Conservation (phyloP, 2,888 invertebrate genomes). For the Thereva unica region DNA sequence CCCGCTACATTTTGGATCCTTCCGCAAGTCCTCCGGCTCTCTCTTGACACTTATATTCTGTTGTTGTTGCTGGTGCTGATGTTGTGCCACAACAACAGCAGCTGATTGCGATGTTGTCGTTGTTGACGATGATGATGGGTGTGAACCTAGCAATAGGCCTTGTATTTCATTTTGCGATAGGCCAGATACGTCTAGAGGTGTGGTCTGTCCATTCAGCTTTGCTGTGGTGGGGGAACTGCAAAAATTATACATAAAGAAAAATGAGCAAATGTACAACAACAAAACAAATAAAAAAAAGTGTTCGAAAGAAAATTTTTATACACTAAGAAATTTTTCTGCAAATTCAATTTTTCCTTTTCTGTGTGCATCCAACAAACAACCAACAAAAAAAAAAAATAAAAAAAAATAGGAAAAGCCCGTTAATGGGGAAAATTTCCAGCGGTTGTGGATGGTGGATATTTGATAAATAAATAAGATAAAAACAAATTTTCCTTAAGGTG, state of each 20-base stretch:
- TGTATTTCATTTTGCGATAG: slow-evolving; percentile 61
- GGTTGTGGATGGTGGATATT: slow-evolving; percentile 1
- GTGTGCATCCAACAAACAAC: background rate
- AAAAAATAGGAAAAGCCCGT: background rate
- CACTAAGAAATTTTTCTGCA: too few species aligned
- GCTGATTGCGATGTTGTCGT: slow-evolving; percentile 42
- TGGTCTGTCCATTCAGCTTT: slow-evolving; percentile 59
- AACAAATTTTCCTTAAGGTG: background rate
- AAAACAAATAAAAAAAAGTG: slow-evolving; percentile 3
- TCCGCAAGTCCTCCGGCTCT: slow-evolving; percentile 59
- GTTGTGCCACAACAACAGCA: slow-evolving; percentile 47
- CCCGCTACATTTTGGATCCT: slow-evolving; percentile 57
- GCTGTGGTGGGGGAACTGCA: slow-evolving; percentile 54
- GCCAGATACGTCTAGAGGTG: slow-evolving; percentile 60
- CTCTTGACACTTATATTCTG: slow-evolving; percentile 58
- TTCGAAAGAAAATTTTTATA: too few species aligned
- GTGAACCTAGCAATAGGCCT: slow-evolving; percentile 59
- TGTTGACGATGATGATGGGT: slow-evolving; percentile 55
- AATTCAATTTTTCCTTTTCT: slow-evolving; percentile 5
- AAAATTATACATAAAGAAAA: slow-evolving; percentile 39
- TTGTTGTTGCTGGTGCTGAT: slow-evolving; percentile 49
- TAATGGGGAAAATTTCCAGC: slow-evolving; percentile 20
- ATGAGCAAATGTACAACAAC: slow-evolving; percentile 36
- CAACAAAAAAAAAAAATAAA: background rate
- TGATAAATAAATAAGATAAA: background rate